Base-by-base conservation (phyloP, 2,113 vertebrate genomes). In the Rhinichthys klamathensis region DNA sequence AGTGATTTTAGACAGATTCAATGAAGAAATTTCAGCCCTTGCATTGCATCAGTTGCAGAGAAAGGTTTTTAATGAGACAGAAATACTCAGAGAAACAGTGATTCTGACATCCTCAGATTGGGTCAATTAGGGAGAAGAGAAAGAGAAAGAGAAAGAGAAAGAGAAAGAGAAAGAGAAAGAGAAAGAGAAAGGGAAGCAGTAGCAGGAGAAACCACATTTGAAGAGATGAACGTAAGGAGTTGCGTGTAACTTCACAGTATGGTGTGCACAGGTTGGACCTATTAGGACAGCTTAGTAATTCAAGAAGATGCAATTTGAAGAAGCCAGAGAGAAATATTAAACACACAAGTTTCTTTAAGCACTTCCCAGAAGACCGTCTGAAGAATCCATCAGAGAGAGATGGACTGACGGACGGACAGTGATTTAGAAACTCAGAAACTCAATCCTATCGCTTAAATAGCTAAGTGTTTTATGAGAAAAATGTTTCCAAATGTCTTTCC, bases 401-500 rank as follows among this genome's bases (percentile, higher is more conserved):
- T 11, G 7, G 7, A 60, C 3, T 9, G 13, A 74, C 13, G 15
- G 6, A 51, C 1, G 3, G 23, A 78, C 23, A 60, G 56, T 80
- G 84, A 63, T 79, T 87, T 65, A 79, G 69, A 89, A 86, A 90
- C 88, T 82, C 93, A 93, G 95, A 96, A 96, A 97, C 95, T 91
- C 93, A 95, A 98, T 96, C 94, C 91, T 96, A 96, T 97, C 96
- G 96, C 95, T 96, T 96, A 95, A 97, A 97, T 92, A 96, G 95
- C 96, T 97, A 97, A 97, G 95, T 94, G 96, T 95, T 97, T 96
- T 96, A 97, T 95, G 94, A 96, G 96, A 95, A 98, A 99, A 98
- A 97, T 92, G 96, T 94, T 97, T 99, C 96, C 97, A 98, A 98
- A 97, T 98, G 96, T 97, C 97, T 95, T 93, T 93, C 54, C 93